phyloP scores from a whole-genome alignment of 1,140 invertebrate genomes.

The Gonioctena quinquepunctata region DNA sequence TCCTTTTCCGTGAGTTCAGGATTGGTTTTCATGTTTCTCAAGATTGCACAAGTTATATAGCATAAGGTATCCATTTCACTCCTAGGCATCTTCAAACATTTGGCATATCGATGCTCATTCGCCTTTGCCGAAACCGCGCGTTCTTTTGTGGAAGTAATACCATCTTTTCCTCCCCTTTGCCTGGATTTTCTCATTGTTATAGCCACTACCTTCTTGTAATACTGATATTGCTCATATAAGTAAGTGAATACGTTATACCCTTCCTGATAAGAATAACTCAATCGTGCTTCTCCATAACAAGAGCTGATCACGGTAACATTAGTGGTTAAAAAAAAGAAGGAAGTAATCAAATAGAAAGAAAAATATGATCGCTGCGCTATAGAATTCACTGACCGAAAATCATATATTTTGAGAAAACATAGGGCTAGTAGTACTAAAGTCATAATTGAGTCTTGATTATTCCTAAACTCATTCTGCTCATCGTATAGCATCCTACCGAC shows the following conservation, averaged over 20 bases:
- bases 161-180: not conserved
- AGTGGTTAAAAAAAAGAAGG: conserved; percentile 23
- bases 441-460: conserved; percentile 13
- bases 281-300: conserved; percentile 27
- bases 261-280: conserved; percentile 18
- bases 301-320: conserved; percentile 35
- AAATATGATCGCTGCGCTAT: conserved; percentile 26
- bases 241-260: conserved; percentile 16
- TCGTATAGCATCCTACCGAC: conserved; percentile 27
- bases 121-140: conserved; percentile 21
- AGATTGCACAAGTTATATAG: not conserved
- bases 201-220: conserved; percentile 19
- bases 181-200: not conserved
- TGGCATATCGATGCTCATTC: conserved; percentile 25
- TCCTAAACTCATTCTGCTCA: conserved; percentile 24
- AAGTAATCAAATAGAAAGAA: conserved; percentile 26
- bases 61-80: not conserved
- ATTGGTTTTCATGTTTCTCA: not conserved
- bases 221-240: conserved; percentile 26
- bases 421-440: conserved; percentile 26
- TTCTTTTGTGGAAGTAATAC: not conserved
- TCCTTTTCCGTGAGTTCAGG: not conserved
- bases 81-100: conserved; percentile 23
- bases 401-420: conserved; percentile 9
- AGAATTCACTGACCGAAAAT: conserved; percentile 12